Conservation (phyloP, 2,888 invertebrate genomes). For the Steinernema scapterisci region DNA sequence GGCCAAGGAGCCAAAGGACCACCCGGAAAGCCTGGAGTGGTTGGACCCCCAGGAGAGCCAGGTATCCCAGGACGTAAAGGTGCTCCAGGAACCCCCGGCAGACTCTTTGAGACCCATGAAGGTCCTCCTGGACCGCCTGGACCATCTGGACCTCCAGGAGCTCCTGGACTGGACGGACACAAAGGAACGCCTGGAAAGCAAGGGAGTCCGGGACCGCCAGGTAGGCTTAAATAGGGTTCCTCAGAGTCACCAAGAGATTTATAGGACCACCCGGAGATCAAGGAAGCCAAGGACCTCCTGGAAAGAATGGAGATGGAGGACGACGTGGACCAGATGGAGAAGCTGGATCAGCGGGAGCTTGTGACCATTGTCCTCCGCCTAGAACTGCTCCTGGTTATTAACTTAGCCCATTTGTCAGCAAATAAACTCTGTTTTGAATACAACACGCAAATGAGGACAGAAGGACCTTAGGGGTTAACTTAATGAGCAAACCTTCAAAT, state of each 20-base stretch:
- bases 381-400: background rate
- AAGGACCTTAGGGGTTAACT: too few relatives aligned
- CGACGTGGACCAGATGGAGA: constrained; percentile 5
- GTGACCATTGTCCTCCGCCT: constrained; percentile 6
- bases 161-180: background rate
- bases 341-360: background rate
- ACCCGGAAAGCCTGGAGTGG: background rate
- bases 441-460: too few relatives aligned
- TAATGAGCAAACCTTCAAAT: too few relatives aligned
- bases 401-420: too few relatives aligned
- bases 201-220: constrained; percentile 16
- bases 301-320: constrained; percentile 30
- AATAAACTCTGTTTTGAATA: too few relatives aligned
- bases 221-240: background rate
- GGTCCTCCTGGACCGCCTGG: background rate
- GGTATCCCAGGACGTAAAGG: constrained; percentile 14
- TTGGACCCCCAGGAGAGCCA: constrained; percentile 7
- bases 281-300: constrained; percentile 14
- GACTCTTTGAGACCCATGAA: background rate
- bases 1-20: background rate
- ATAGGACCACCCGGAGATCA: constrained; percentile 13
- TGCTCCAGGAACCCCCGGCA: background rate
- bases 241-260: too few relatives aligned
- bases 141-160: background rate
- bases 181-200: background rate